Conservation (phyloP, 2,797 vertebrate genomes). For the Rhinogobio ventralis region DNA sequence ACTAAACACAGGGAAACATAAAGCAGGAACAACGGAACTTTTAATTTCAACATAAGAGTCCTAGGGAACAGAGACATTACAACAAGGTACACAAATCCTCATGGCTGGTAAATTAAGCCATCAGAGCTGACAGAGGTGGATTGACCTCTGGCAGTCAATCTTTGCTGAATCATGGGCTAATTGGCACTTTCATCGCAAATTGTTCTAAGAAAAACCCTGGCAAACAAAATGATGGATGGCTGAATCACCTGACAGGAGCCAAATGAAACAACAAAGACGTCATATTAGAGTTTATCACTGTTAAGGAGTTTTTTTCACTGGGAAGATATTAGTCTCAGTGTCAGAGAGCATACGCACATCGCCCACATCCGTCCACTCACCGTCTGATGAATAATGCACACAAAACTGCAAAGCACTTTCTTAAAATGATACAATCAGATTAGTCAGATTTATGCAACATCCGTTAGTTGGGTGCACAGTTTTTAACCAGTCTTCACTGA, state of each 20-base stretch:
- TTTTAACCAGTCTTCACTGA: background rate
- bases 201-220: constrained; percentile 61
- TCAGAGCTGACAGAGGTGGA: constrained; percentile 57
- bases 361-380: constrained; percentile 16
- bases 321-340: constrained; percentile 18
- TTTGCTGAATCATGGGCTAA: constrained; percentile 60
- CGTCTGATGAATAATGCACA: constrained; percentile 7
- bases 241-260: constrained; percentile 67
- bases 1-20: background rate
- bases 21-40: background rate
- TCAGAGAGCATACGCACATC: background rate
- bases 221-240: constrained; percentile 65
- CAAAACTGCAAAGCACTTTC: constrained; percentile 8
- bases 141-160: constrained; percentile 59
- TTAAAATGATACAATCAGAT: constrained; percentile 4
- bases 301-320: background rate
- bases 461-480: background rate
- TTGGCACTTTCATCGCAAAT: constrained; percentile 64
- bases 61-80: background rate
- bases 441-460: background rate
- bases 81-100: constrained; percentile 16
- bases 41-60: background rate
- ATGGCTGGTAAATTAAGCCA: constrained; percentile 61
- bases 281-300: constrained; percentile 20
- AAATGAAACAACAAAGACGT: constrained; percentile 69